These are phyloP conservation scores for Chitala chitala DNA, from an alignment of 2,113 vertebrate species.

Conservation along the genomic window DNA sequence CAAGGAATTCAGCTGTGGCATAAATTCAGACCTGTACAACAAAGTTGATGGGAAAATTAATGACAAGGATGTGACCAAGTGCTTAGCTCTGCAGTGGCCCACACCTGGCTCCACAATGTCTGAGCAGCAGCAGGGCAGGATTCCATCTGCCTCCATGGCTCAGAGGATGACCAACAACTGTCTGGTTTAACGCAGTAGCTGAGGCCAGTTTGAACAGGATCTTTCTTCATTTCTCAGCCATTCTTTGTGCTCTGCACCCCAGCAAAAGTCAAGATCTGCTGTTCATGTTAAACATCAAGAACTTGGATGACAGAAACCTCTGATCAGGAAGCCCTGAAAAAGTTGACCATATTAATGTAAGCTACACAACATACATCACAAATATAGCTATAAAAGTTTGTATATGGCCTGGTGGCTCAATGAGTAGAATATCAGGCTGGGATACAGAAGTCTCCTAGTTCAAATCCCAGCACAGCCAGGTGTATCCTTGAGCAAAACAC, in stretches of 20 bases:
- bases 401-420: too few relatives aligned
- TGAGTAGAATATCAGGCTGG: too few relatives aligned
- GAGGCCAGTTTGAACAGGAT: not conserved
- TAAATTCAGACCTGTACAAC: not conserved
- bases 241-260: not conserved
- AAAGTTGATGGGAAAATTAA: not conserved
- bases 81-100: not conserved
- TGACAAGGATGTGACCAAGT: not conserved
- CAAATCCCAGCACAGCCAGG: too few relatives aligned
- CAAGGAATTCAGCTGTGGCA: not conserved
- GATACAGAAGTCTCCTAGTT: too few relatives aligned
- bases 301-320: not conserved
- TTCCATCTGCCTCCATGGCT: not conserved
- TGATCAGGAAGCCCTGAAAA: not conserved
- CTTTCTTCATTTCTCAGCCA: not conserved
- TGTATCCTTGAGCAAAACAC: too few relatives aligned
- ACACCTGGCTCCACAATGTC: constrained; percentile 1
- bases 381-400: not conserved
- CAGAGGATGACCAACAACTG: not conserved
- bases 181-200: not conserved
- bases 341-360: constrained; percentile 1
- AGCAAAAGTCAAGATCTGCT: not conserved
- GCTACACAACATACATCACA: not conserved
- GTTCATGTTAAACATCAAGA: not conserved
- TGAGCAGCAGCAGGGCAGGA: constrained; percentile 2